These are phyloP conservation scores for Eudiplozoon nipponicum DNA, from an alignment of 2,888 invertebrate genomes.

Conservation along the genomic window DNA sequence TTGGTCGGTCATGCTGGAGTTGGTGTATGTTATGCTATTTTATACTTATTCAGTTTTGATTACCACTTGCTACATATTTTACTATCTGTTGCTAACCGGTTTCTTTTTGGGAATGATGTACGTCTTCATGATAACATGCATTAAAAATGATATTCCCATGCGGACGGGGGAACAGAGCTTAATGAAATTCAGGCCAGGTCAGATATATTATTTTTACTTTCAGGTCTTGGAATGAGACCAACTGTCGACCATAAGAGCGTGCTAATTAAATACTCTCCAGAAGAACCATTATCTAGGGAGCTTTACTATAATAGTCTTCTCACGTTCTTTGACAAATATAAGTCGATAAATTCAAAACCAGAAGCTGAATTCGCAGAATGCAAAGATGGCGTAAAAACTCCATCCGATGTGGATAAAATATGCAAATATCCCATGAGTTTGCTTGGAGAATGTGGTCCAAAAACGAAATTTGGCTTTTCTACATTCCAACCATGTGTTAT, in stretches of 20 bases:
- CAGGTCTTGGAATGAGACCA: slow-evolving; percentile 14
- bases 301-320: slow-evolving; percentile 7
- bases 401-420: slow-evolving; percentile 12
- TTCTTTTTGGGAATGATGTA: slow-evolving; percentile 8
- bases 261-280: slow-evolving; percentile 8
- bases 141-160: slow-evolving; percentile 1
- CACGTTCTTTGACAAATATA: slow-evolving; percentile 7
- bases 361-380: not conserved
- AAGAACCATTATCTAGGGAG: slow-evolving; percentile 9
- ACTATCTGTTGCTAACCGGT: slow-evolving; percentile 5
- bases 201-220: not conserved
- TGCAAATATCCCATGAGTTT: slow-evolving; percentile 4
- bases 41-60: too few species aligned
- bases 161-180: slow-evolving; percentile 11
- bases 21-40: too few species aligned
- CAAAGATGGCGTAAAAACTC: slow-evolving; percentile 1
- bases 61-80: slow-evolving; percentile 7
- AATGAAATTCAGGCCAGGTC: slow-evolving; percentile 10
- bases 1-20: too few species aligned
- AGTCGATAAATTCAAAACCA: slow-evolving; percentile 1
- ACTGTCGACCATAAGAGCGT: slow-evolving; percentile 7
- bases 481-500: slow-evolving; percentile 8
- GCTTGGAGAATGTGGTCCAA: slow-evolving; percentile 9
- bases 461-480: slow-evolving; percentile 9
- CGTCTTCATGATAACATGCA: slow-evolving; percentile 5